Percentiles rank a stretch among this genome's conserved stretches.
Evolutionary conservation across 64 coral and sea anemone genomes (phyloP).

Genomic region (Montipora foliosa): DNA sequence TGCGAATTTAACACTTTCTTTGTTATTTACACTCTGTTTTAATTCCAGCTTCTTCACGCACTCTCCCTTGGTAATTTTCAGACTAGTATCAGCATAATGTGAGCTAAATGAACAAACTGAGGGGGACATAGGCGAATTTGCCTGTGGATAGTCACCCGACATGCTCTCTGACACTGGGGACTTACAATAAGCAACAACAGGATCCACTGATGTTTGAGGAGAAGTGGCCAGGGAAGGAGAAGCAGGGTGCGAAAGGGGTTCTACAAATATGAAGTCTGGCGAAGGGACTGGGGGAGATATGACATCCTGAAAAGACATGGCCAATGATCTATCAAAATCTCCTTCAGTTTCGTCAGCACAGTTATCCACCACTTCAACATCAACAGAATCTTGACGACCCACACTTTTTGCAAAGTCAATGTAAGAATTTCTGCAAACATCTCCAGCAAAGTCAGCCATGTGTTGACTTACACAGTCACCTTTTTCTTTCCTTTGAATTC

Average conservation of each 20-base stretch:
- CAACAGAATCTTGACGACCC: neutral
- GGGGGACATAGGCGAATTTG: constrained; percentile 2
- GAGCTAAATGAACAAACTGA: constrained; percentile 45
- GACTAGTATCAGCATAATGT: neutral
- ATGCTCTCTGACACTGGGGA: neutral
- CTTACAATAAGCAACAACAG: neutral
- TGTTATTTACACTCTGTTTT: neutral
- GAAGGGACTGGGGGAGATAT: constrained; percentile 74
- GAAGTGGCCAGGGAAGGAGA: constrained; percentile 9
- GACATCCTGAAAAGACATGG: neutral
- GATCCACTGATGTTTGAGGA: neutral
- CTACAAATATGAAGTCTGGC: constrained; percentile 52
- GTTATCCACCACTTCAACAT: constrained; percentile 1
- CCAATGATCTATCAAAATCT: neutral
- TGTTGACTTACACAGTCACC: neutral
- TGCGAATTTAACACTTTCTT: neutral
- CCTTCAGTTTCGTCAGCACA: neutral
- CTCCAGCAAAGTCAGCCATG: neutral
- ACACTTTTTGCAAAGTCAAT: neutral
- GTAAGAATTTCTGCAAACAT: neutral
- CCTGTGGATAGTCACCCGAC: neutral
- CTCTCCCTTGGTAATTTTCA: neutral
- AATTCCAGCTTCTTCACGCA: constrained; percentile 10
- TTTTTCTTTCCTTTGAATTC: neutral
- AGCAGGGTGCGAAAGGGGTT: constrained; percentile 1